A percentile compares a stretch with the other conserved stretches of the same genome.
These are phyloP conservation scores for Hydrozoanthus tunicans DNA, from an alignment of 64 coral and sea anemone species.

Conservation along the genomic window DNA sequence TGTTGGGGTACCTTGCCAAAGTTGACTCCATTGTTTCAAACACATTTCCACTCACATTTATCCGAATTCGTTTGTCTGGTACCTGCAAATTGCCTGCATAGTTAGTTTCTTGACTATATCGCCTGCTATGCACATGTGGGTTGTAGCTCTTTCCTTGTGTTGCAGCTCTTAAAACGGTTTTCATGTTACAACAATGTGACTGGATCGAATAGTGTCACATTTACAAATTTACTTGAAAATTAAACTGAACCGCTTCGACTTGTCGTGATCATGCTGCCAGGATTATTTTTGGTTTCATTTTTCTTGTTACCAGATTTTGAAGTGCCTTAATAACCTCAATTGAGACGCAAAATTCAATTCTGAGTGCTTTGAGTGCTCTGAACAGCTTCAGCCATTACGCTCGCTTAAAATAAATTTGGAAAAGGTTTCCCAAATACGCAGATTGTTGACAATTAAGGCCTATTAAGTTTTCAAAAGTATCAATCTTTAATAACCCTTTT, in stretches of 20 bases:
- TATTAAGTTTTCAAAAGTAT: constrained; percentile 30
- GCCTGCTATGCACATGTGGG: background rate
- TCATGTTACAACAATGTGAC: background rate
- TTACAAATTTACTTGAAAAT: background rate
- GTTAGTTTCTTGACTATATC: constrained; percentile 3
- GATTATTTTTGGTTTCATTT: too few species aligned
- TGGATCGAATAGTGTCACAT: background rate
- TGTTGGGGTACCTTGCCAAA: constrained; percentile 81
- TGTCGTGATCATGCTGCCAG: background rate
- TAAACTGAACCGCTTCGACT: background rate
- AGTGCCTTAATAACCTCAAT: background rate
- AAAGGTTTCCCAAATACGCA: constrained; percentile 1
- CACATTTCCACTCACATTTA: constrained; percentile 80
- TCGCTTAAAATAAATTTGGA: constrained; percentile 3
- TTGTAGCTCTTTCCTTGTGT: background rate
- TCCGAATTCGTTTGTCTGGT: constrained; percentile 11
- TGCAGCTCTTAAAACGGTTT: constrained; percentile 20
- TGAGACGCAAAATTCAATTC: background rate
- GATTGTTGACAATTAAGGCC: constrained; percentile 29
- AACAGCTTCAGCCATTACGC: background rate
- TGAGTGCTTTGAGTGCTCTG: background rate
- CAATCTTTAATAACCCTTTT: constrained; percentile 19
- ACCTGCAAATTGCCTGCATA: background rate
- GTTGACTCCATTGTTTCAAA: constrained; percentile 94
- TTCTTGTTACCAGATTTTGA: background rate